Conservation (phyloP, 2,888 invertebrate species). For the Hirtodrosophila confusa region DNA sequence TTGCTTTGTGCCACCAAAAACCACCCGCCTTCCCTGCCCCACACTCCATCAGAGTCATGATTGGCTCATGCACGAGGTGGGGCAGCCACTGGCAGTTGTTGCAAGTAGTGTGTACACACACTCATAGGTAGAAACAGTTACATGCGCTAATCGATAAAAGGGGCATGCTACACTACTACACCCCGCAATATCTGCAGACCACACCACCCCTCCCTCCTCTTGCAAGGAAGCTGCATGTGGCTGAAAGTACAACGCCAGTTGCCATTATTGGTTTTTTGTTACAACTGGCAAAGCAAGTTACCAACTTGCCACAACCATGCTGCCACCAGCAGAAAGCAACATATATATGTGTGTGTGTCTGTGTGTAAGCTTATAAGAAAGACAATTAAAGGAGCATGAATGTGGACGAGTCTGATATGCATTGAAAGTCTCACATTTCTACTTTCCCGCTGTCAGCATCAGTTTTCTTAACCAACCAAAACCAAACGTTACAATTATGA, state of each 20-base stretch:
- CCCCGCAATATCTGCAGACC: background rate
- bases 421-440: slow-evolving; percentile 31
- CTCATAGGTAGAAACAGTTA: slow-evolving; percentile 40
- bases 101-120: slow-evolving; percentile 2
- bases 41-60: slow-evolving; percentile 7
- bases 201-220: background rate
- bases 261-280: slow-evolving; percentile 67
- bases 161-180: background rate
- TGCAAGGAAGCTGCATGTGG: slow-evolving; percentile 49
- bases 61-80: slow-evolving; percentile 45
- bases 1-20: slow-evolving; percentile 51
- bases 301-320: slow-evolving; percentile 53
- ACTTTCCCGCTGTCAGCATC: slow-evolving; percentile 23
- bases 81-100: slow-evolving; percentile 3
- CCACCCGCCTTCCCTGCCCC: background rate
- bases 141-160: slow-evolving; percentile 68
- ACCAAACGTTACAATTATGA: slow-evolving; percentile 12
- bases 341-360: slow-evolving; percentile 1
- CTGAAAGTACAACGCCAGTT: slow-evolving; percentile 53
- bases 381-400: slow-evolving; percentile 50
- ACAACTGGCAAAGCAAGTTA: slow-evolving; percentile 48
- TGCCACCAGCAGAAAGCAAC: slow-evolving; percentile 23
- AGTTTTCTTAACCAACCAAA: slow-evolving; percentile 11
- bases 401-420: slow-evolving; percentile 29
- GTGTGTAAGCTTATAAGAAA: slow-evolving; percentile 26